A percentile compares a stretch with the other conserved stretches of the same genome.
Conservation (phyloP, 2,888 invertebrate species). For the Ametastegia equiseti region DNA sequence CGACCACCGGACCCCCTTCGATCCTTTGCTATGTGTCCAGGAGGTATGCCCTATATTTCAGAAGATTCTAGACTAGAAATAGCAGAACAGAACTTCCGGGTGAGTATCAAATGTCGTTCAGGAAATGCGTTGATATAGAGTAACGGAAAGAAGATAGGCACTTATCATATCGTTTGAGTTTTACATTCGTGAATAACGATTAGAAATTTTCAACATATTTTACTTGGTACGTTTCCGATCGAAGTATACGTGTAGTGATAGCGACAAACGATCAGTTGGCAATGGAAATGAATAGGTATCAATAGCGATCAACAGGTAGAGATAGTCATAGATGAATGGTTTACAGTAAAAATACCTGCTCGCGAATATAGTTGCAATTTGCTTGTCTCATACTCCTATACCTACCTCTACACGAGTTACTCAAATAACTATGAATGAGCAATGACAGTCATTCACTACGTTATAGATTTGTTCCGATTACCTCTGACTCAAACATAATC, state of each 20-base stretch:
- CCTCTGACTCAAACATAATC: slow-evolving; percentile 62
- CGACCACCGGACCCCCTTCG: not conserved
- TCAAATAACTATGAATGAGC: not conserved
- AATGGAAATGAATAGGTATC: not conserved
- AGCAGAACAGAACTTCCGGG: not conserved
- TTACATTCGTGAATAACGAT: not conserved
- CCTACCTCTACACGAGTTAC: too few species aligned
- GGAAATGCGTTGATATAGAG: not conserved
- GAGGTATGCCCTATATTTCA: not conserved
- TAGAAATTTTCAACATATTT: not conserved
- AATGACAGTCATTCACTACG: not conserved
- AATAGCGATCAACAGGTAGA: not conserved
- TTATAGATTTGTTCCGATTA: slow-evolving; percentile 54
- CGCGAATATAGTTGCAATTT: too few species aligned
- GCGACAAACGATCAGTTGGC: not conserved
- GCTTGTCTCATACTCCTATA: too few species aligned
- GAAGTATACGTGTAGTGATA: too few species aligned
- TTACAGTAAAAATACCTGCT: not conserved
- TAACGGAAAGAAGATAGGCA: not conserved
- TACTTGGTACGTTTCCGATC: not conserved
- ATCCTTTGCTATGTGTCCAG: not conserved
- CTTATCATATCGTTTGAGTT: not conserved
- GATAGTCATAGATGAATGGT: not conserved
- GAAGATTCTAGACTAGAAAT: not conserved
- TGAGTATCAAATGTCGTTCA: not conserved